Base-by-base conservation (phyloP, 2,888 invertebrate genomes). In the Eupsilia transversa region DNA sequence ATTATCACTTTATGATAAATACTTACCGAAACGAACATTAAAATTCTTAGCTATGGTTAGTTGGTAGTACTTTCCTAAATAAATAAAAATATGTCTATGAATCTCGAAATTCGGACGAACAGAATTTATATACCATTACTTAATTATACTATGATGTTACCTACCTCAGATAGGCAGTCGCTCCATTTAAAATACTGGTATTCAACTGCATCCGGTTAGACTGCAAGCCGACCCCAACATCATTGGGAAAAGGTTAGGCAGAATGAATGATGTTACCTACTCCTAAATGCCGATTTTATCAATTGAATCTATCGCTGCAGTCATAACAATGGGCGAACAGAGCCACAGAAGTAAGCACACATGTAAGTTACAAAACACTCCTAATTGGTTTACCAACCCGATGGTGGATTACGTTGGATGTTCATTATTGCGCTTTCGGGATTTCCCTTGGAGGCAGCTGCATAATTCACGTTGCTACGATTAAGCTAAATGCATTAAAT, bases 381-480 rank as follows among this genome's bases (percentile, higher is more conserved):
- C 90, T 94, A 94, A 95, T 94, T 94, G 94, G 94, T 93, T 93
- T 93, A 93, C 92, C 91, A 88, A 89, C 86, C 89, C 88, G 80
- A 85, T 89, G 90, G 88, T 81, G 92, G 93, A 93, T 95, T 94
- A 94, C 80, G 88, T 81, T 84, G 89, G 90, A 91, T 93, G 91
- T 93, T 93, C 93, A 93, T 94, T 93, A 93, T 92, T 93, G 92
- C 91, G 92, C 93, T 93, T 93, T 92, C 87, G 91, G 93, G 91
- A 92, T 92, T 92, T 83, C 90, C 72, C 91, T 91, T 88, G 83
- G 86, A 90, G 89, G 91, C 91, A 86, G 85, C 88, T 86, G 91
- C 93, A 93, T 93, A 90, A 92, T 92, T 92, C 91, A 93, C 89
- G 78, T 86, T 86, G 87, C 87, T 82, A 88, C 92, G 91, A 92